Evolutionary conservation across 2,888 invertebrate genomes (phyloP).

Genomic region (Trichacis sp.): DNA sequence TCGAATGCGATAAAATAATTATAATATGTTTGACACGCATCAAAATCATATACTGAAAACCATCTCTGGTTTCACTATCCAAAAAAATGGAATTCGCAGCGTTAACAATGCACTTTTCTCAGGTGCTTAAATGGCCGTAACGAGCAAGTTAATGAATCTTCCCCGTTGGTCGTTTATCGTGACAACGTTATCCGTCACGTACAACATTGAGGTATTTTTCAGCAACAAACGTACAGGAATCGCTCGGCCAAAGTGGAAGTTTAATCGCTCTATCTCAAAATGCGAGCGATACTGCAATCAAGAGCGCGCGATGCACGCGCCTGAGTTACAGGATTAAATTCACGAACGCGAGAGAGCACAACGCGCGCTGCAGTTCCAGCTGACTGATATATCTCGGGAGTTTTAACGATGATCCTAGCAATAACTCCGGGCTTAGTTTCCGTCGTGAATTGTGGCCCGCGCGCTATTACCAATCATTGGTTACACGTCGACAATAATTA

Average conservation of each 20-base stretch:
- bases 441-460: slow-evolving; percentile 59
- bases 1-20: no score
- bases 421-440: slow-evolving; percentile 65
- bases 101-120: no score
- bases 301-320: slow-evolving; percentile 42
- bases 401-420: slow-evolving; percentile 68
- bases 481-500: slow-evolving; percentile 65
- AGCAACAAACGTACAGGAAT: slow-evolving; percentile 35
- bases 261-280: slow-evolving; percentile 50
- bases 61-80: no score
- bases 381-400: slow-evolving; percentile 64
- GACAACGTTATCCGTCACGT: slow-evolving; percentile 45
- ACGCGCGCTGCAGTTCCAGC: slow-evolving; percentile 30
- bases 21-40: no score
- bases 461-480: slow-evolving; percentile 67
- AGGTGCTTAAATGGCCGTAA: slow-evolving; percentile 31
- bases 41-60: no score
- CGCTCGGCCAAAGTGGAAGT: slow-evolving; percentile 24
- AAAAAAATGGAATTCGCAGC: no score
- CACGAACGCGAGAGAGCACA: slow-evolving; percentile 28
- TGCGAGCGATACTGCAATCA: slow-evolving; percentile 43
- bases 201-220: slow-evolving; percentile 43
- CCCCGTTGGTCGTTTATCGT: slow-evolving; percentile 13
- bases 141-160: slow-evolving; percentile 37
- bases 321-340: slow-evolving; percentile 56